phyloP scores from a whole-genome alignment of 2,113 vertebrate species.

The Artemisiospiza belli region DNA sequence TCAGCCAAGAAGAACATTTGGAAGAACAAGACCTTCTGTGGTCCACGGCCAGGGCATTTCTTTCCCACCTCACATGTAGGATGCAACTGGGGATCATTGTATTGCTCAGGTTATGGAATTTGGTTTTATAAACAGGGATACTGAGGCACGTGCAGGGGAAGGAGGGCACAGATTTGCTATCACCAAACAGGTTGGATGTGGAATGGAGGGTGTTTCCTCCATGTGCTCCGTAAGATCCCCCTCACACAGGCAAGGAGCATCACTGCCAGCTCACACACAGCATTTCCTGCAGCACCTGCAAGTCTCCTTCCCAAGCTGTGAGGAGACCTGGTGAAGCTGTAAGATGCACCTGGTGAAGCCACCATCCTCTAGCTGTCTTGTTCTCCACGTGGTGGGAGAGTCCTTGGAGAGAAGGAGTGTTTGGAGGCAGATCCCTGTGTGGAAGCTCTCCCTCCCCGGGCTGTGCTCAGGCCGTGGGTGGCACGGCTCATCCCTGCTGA shows the following conservation, averaged over 20 bases:
- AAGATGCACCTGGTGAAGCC: background rate
- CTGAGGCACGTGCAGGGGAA: rapidly evolving
- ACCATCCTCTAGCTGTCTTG: background rate
- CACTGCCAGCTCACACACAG: background rate
- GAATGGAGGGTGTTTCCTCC: background rate
- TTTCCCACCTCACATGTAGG: background rate
- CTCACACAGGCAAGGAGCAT: background rate
- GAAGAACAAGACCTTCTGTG: background rate
- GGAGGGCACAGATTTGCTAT: background rate
- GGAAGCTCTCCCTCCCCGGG: background rate
- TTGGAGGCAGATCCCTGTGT: background rate
- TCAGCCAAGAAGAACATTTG: background rate
- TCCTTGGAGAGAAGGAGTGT: background rate
- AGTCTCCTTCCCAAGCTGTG: background rate
- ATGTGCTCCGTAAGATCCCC: rapidly evolving
- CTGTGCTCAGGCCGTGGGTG: background rate
- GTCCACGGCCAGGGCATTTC: background rate
- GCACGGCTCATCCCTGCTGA: background rate
- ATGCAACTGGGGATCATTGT: background rate
- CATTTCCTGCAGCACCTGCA: background rate
- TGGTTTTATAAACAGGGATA: background rate
- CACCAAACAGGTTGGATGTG: background rate
- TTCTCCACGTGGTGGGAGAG: background rate
- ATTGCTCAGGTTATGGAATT: background rate
- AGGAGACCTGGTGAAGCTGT: background rate